Conservation (phyloP, 2,113 vertebrate species). For the Mus spicilegus region DNA sequence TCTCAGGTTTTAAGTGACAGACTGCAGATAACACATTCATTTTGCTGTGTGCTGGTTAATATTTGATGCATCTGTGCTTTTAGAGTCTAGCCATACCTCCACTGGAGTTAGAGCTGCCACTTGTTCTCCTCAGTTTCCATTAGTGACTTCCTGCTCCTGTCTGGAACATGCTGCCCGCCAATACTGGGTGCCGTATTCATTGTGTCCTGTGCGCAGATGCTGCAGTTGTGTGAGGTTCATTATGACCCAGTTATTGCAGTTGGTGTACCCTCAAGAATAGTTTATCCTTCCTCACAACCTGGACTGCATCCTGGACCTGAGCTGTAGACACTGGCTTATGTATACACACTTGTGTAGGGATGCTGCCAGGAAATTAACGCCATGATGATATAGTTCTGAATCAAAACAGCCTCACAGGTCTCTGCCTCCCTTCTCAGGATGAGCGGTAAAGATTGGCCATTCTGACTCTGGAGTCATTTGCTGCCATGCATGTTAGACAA, state of each 20-base stretch:
- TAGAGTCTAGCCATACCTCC: constrained; percentile 62
- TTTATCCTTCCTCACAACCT: constrained; percentile 33
- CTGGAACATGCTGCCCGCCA: constrained; percentile 76
- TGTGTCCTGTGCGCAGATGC: constrained; percentile 74
- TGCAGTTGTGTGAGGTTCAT: constrained; percentile 43
- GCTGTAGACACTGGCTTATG: constrained; percentile 42
- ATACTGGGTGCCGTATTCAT: constrained; percentile 71
- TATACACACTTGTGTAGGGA: constrained; percentile 59
- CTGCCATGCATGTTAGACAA: constrained; percentile 67
- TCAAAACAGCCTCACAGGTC: constrained; percentile 1
- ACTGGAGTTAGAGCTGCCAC: constrained; percentile 63
- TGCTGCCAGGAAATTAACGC: constrained; percentile 60
- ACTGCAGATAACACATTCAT: constrained; percentile 15
- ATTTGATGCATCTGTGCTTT: constrained; percentile 62
- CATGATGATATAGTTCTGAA: neutral
- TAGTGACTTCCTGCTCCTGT: constrained; percentile 80
- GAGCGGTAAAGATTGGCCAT: neutral
- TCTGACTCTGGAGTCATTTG: constrained; percentile 68
- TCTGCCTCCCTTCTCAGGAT: constrained; percentile 22
- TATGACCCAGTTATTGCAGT: constrained; percentile 40
- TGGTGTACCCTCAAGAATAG: constrained; percentile 15
- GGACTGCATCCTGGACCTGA: constrained; percentile 16
- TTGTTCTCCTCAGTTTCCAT: constrained; percentile 73
- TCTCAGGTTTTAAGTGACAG: constrained; percentile 60
- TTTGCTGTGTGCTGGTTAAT: constrained; percentile 57